These are phyloP conservation scores for Willowsia nigromaculata DNA, from an alignment of 2,888 invertebrate species.

Conservation along the genomic window DNA sequence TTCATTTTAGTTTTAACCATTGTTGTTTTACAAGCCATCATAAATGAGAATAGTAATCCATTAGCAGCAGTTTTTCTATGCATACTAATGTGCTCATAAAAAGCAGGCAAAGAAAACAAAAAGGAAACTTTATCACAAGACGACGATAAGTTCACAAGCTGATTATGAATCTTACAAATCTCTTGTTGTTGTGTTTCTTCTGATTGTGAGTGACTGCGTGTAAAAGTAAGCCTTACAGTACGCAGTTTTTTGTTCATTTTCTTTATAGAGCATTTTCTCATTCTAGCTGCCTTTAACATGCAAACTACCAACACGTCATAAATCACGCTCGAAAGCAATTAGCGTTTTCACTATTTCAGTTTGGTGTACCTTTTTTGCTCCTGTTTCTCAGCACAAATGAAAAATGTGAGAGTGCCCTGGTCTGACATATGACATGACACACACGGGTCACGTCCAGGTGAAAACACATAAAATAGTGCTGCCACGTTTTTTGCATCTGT, in stretches of 20 bases:
- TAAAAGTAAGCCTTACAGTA: neutral
- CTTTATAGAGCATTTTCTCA: neutral
- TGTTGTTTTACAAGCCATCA: slow-evolving; percentile 52
- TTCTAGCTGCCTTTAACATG: slow-evolving; percentile 31
- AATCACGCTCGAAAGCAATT: slow-evolving; percentile 72
- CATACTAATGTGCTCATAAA: slow-evolving; percentile 59
- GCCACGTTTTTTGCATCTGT: neutral
- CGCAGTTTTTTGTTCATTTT: neutral
- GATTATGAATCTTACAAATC: slow-evolving; percentile 10
- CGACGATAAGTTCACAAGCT: neutral
- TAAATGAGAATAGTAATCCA: neutral
- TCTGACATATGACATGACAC: slow-evolving; percentile 7
- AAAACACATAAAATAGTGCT: neutral
- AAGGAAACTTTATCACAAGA: neutral
- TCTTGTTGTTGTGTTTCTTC: neutral
- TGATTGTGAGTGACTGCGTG: neutral
- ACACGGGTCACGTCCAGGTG: neutral
- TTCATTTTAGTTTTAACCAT: slow-evolving; percentile 16
- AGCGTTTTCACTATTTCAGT: slow-evolving; percentile 55
- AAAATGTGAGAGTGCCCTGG: neutral
- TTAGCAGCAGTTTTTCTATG: slow-evolving; percentile 44
- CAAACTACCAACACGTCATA: slow-evolving; percentile 74
- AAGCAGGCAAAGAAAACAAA: neutral
- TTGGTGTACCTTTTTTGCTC: neutral
- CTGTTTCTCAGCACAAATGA: neutral